Conservation (phyloP, 35 echinoderm and acorn worm genomes). For the Ptychodera flava region DNA sequence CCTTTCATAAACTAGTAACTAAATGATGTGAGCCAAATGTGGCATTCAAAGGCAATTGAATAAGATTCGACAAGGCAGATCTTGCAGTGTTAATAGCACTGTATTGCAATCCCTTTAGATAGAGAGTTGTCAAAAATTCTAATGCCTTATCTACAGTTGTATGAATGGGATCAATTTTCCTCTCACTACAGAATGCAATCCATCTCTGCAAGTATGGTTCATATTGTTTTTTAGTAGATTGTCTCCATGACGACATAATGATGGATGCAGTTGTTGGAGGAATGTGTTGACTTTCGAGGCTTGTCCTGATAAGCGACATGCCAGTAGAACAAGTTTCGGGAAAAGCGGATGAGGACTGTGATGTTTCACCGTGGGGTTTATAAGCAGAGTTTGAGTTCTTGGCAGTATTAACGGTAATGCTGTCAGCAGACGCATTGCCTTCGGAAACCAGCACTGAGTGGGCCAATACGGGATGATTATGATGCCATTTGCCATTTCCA, state of each 20-base stretch:
- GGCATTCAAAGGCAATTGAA: background rate
- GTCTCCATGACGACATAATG: conserved; percentile 30
- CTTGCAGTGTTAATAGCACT: conserved; percentile 27
- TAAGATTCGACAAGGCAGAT: conserved; percentile 1
- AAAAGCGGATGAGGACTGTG: background rate
- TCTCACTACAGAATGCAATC: background rate
- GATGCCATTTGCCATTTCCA: conserved; percentile 48
- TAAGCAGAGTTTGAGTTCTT: background rate
- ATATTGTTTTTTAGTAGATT: conserved; percentile 50
- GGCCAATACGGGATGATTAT: conserved; percentile 74
- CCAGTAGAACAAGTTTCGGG: conserved; percentile 27
- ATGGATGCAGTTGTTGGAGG: conserved; percentile 21
- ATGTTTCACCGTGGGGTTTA: background rate
- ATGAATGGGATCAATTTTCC: conserved; percentile 25
- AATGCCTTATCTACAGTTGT: too few species aligned
- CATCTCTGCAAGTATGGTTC: conserved; percentile 20
- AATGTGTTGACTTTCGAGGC: conserved; percentile 14
- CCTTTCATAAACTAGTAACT: conserved; percentile 29
- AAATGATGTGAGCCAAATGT: conserved; percentile 6
- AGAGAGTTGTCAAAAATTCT: conserved; percentile 22
- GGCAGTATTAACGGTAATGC: conserved; percentile 20
- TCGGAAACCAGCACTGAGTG: conserved; percentile 67
- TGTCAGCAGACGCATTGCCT: conserved; percentile 28
- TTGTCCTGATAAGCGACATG: too few species aligned
- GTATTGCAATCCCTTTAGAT: conserved; percentile 3